Percentiles rank a stretch among this genome's conserved stretches.
These are phyloP conservation scores for Urocyon cinereoargenteus DNA, from an alignment of 2,797 vertebrate species.

Conservation along the genomic window DNA sequence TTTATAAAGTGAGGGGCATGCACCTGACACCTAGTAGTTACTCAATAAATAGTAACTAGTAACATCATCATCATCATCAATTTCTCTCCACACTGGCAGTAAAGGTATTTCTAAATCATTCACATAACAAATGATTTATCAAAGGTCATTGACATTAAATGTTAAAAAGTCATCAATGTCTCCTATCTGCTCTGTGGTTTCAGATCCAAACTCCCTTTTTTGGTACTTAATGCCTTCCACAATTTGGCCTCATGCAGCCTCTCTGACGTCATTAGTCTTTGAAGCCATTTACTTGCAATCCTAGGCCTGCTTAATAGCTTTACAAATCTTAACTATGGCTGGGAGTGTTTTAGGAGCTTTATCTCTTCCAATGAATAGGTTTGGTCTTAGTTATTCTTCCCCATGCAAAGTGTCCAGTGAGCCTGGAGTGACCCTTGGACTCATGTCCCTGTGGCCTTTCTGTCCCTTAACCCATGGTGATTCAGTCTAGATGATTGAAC, in stretches of 20 bases:
- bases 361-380: not conserved
- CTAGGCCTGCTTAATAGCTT: not conserved
- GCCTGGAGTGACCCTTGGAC: not conserved
- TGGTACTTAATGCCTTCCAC: not conserved
- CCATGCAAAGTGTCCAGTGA: not conserved
- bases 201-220: constrained; percentile 6
- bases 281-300: not conserved
- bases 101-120: not conserved
- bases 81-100: not conserved
- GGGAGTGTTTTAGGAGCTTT: not conserved
- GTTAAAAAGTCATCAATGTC: not conserved
- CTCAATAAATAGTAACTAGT: not conserved
- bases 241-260: not conserved
- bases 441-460: not conserved
- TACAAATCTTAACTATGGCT: not conserved
- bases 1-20: not conserved
- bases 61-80: not conserved
- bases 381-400: not conserved
- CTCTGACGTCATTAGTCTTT: not conserved
- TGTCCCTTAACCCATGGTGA: not conserved
- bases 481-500: not conserved
- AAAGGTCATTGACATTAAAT: not conserved
- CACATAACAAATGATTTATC: constrained; percentile 22
- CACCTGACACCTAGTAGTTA: not conserved
- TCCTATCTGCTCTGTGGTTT: not conserved